Conservation (phyloP, 2,888 invertebrate species). For the Drosophila paramelanica region DNA sequence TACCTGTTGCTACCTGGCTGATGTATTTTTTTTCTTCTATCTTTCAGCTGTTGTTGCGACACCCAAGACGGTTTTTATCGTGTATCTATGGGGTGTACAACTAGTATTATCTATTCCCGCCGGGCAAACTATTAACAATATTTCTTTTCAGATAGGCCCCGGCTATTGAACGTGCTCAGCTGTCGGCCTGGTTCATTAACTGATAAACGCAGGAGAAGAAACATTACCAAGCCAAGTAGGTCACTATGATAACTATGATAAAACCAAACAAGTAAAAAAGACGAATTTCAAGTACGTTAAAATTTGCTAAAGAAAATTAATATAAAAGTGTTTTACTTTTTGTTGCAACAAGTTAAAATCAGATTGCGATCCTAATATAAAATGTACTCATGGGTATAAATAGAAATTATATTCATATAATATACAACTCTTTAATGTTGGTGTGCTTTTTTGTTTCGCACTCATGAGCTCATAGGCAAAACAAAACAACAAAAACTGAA, state of each 20-base stretch:
- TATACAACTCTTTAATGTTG: too few species aligned
- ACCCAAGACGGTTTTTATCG: constrained; percentile 62
- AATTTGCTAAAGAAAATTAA: neutral
- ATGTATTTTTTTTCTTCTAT: constrained; percentile 37
- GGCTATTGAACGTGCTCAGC: constrained; percentile 31
- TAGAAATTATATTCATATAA: too few species aligned
- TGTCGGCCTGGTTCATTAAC: constrained; percentile 54
- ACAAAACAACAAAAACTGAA: constrained; percentile 1
- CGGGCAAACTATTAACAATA: constrained; percentile 49
- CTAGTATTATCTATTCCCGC: constrained; percentile 44
- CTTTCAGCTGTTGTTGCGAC: constrained; percentile 56
- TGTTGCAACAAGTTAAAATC: too few species aligned
- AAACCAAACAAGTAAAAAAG: constrained; percentile 7
- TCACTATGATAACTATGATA: constrained; percentile 53
- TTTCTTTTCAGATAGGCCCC: constrained; percentile 8
- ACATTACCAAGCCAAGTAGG: constrained; percentile 46
- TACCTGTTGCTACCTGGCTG: constrained; percentile 63
- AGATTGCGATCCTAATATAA: neutral
- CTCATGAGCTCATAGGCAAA: constrained; percentile 55
- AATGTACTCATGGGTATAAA: too few species aligned
- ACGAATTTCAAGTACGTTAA: neutral
- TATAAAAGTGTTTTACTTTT: too few species aligned
- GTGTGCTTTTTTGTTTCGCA: neutral
- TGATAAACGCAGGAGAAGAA: constrained; percentile 52
- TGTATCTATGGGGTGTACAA: constrained; percentile 43